These are phyloP conservation scores for Psilopogon haemacephalus DNA, from an alignment of 2,113 vertebrate species.

Conservation along the genomic window DNA sequence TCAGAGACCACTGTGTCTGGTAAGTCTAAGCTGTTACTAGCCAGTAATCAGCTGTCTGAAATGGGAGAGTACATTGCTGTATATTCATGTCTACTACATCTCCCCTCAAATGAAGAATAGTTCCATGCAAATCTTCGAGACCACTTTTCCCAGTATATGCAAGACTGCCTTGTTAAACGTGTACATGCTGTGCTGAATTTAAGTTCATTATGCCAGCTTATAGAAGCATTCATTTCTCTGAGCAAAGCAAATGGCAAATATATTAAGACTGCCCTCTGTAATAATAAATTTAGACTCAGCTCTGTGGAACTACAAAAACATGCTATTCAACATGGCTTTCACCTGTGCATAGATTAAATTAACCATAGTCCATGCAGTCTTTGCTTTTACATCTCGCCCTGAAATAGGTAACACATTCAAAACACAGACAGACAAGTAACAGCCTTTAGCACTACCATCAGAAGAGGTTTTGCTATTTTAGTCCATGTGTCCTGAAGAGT, in stretches of 20 bases:
- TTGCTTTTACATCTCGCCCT: neutral
- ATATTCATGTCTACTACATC: neutral
- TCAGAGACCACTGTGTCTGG: neutral
- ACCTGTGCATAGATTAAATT: neutral
- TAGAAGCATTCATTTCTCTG: neutral
- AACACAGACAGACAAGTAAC: rapidly evolving
- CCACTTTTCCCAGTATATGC: neutral
- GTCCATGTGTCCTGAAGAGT: neutral
- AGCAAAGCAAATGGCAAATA: neutral
- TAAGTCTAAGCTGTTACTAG: neutral
- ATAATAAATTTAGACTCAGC: neutral
- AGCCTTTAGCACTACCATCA: neutral
- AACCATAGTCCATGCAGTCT: neutral
- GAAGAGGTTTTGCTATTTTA: neutral
- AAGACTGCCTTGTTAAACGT: neutral
- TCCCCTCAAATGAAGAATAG: neutral
- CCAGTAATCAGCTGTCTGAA: neutral
- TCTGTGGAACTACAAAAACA: neutral
- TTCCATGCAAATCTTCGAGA: neutral
- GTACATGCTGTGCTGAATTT: no score
- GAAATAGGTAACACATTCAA: neutral
- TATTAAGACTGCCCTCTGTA: neutral
- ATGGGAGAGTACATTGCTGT: neutral
- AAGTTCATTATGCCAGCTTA: neutral
- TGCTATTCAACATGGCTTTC: neutral